These are phyloP conservation scores for Myxocyprinus asiaticus DNA, from an alignment of 2,113 vertebrate genomes.

Conservation along the genomic window DNA sequence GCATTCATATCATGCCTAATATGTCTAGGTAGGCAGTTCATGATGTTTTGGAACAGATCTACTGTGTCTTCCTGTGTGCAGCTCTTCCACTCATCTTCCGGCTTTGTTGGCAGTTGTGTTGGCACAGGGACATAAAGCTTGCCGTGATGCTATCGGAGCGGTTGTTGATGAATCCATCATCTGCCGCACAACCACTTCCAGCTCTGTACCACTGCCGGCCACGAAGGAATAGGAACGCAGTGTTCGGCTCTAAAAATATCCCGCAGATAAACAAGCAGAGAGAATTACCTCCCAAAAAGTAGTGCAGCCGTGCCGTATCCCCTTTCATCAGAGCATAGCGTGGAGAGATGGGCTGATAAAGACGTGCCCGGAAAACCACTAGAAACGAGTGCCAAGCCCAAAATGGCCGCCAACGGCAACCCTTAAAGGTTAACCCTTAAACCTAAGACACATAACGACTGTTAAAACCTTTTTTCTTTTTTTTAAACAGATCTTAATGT, in stretches of 20 bases:
- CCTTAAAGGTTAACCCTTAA: too few relatives aligned
- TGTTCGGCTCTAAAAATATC: conserved; percentile 46
- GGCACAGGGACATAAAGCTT: not conserved
- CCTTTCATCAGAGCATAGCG: conserved; percentile 14
- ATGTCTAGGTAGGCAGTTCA: too few relatives aligned
- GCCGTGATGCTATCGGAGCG: not conserved
- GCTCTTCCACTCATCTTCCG: too few relatives aligned
- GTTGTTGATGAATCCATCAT: not conserved
- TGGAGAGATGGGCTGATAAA: conserved; percentile 39
- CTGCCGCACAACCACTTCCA: not conserved
- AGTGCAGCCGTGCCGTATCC: not conserved
- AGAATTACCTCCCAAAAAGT: not conserved
- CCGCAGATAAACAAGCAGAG: conserved; percentile 26
- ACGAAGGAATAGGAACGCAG: not conserved
- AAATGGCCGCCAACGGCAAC: conserved; percentile 1
- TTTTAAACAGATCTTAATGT: too few relatives aligned
- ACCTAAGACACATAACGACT: too few relatives aligned
- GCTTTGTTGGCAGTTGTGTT: too few relatives aligned
- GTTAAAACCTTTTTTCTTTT: too few relatives aligned
- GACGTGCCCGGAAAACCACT: not conserved
- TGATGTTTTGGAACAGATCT: too few relatives aligned
- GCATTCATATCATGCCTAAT: too few relatives aligned
- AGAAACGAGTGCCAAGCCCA: conserved; percentile 17
- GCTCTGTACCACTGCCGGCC: not conserved
- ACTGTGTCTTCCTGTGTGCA: too few relatives aligned